Evolutionary conservation across 2,797 vertebrate species (phyloP).

Genomic region (Takifugu ocellatus): DNA sequence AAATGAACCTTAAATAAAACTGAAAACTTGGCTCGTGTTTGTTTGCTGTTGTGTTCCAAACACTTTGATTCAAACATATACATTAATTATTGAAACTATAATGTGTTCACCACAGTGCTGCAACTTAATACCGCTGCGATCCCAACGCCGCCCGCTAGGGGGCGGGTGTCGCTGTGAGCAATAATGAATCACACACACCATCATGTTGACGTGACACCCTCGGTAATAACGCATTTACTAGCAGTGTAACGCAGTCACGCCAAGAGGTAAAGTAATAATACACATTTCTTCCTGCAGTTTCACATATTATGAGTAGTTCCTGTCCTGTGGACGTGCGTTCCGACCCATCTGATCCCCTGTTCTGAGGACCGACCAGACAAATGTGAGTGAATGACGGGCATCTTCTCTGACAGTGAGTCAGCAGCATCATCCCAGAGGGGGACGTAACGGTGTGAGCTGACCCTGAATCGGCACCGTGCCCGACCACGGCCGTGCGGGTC

Average conservation of each 20-base stretch:
- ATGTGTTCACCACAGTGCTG: background rate
- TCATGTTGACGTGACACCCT: too few relatives aligned
- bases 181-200: too few relatives aligned
- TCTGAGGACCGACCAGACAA: constrained; percentile 70
- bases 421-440: constrained; percentile 46
- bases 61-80: constrained; percentile 7
- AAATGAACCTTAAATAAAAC: constrained; percentile 99
- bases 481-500: constrained; percentile 47
- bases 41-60: constrained; percentile 51
- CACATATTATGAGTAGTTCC: too few relatives aligned
- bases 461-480: constrained; percentile 21
- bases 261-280: too few relatives aligned
- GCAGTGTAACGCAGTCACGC: too few relatives aligned
- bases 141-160: constrained; percentile 51
- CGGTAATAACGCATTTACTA: too few relatives aligned
- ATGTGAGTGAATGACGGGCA: constrained; percentile 74
- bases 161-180: constrained; percentile 23
- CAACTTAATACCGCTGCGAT: background rate
- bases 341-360: constrained; percentile 32
- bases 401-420: constrained; percentile 78
- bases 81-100: constrained; percentile 1
- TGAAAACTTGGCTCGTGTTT: constrained; percentile 83
- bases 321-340: too few relatives aligned
- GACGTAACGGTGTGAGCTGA: background rate
- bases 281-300: too few relatives aligned